A percentile compares a stretch with the other conserved stretches of the same genome.
phyloP scores from a whole-genome alignment of 2,797 vertebrate species.

The Enteromius trimaculatus region DNA sequence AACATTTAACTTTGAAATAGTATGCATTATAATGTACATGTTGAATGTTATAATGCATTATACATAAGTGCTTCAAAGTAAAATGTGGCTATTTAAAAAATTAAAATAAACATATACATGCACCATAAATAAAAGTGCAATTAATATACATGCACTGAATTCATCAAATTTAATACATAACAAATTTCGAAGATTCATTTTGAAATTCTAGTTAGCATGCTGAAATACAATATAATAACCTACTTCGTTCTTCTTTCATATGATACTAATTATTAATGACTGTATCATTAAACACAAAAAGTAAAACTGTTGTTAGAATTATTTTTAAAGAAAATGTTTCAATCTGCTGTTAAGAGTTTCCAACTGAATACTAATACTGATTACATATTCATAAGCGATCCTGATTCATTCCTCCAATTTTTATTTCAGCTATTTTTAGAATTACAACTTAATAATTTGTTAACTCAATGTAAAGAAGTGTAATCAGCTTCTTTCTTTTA shows the following conservation, averaged over 20 bases:
- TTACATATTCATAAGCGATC: not conserved
- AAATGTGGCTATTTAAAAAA: too few species aligned
- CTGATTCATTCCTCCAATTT: not conserved
- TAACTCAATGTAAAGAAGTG: not conserved
- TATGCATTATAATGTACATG: not conserved
- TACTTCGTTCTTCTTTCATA: too few species aligned
- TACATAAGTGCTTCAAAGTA: not conserved
- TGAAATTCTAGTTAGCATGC: not conserved
- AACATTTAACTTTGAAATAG: not conserved
- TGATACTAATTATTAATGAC: not conserved
- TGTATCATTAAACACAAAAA: not conserved
- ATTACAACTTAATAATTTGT: not conserved
- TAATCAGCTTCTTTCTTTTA: not conserved
- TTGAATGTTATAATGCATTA: not conserved
- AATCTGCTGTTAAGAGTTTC: not conserved
- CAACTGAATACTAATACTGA: not conserved
- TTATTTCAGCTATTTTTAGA: not conserved
- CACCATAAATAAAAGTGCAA: not conserved
- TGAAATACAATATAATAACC: not conserved
- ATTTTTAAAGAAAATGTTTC: not conserved
- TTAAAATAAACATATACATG: not conserved
- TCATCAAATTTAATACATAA: not conserved
- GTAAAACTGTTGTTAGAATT: not conserved
- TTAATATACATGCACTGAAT: not conserved
- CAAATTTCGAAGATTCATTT: not conserved